These are phyloP conservation scores for Macaca nemestrina DNA, from an alignment of 2,113 vertebrate genomes.

Conservation along the genomic window DNA sequence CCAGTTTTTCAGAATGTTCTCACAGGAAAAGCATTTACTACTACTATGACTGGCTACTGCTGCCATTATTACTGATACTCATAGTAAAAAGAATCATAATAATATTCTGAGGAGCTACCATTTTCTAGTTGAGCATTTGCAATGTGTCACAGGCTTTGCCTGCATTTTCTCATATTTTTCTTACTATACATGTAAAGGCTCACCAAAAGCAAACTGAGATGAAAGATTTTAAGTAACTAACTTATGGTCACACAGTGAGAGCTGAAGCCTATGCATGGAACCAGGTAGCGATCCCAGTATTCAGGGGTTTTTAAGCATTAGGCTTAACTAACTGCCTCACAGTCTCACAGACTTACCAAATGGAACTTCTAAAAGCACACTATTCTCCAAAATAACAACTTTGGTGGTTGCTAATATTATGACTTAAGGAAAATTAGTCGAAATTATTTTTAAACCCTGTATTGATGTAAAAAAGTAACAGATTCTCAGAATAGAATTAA, in stretches of 20 bases:
- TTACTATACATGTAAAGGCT: not conserved
- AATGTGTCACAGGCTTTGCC: not conserved
- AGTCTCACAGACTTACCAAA: not conserved
- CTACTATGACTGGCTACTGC: not conserved
- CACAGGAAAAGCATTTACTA: not conserved
- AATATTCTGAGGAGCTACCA: not conserved
- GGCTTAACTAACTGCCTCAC: not conserved
- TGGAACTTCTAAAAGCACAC: not conserved
- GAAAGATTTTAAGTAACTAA: not conserved
- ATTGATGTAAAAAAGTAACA: not conserved
- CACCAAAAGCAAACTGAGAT: not conserved
- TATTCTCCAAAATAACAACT: not conserved
- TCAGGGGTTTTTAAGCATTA: not conserved
- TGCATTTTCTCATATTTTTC: not conserved
- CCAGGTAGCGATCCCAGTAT: not conserved
- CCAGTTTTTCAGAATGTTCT: not conserved
- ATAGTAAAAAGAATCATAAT: not conserved
- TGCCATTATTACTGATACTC: not conserved
- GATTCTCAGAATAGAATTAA: slow-evolving; percentile 25
- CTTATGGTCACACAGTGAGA: not conserved
- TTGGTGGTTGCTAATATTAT: slow-evolving; percentile 14
- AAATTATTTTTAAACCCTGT: slow-evolving; percentile 23
- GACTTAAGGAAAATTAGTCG: slow-evolving; percentile 32
- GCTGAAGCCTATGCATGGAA: not conserved
- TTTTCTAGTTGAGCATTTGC: not conserved